Evolutionary conservation across 2,888 invertebrate species (phyloP).

Genomic region (Vanessa cardui): DNA sequence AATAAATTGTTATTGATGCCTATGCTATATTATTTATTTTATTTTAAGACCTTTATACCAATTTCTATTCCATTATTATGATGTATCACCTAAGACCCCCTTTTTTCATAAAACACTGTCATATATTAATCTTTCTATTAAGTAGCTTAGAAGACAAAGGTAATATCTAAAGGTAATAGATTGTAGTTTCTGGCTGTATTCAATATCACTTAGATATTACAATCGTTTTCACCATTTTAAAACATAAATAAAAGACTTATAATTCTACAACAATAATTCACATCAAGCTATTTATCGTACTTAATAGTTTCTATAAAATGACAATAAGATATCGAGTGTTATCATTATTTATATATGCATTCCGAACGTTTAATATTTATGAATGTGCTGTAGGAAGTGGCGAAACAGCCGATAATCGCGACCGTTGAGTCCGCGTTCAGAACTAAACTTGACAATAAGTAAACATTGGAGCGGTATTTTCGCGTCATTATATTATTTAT

Average conservation of each 20-base stretch:
- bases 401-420: conserved; percentile 25
- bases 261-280: not conserved
- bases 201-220: too few relatives aligned
- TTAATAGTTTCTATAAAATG: not conserved
- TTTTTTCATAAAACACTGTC: too few relatives aligned
- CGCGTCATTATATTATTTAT: not conserved
- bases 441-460: conserved; percentile 22
- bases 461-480: conserved; percentile 25
- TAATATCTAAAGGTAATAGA: too few relatives aligned
- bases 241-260: not conserved
- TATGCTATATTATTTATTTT: too few relatives aligned
- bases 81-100: too few relatives aligned
- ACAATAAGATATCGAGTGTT: not conserved
- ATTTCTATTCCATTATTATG: too few relatives aligned
- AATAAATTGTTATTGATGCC: too few relatives aligned
- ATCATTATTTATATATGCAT: conserved; percentile 1
- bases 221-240: too few relatives aligned
- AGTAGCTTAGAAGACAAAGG: too few relatives aligned
- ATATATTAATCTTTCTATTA: too few relatives aligned
- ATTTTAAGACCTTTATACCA: too few relatives aligned
- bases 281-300: not conserved
- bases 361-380: conserved; percentile 5
- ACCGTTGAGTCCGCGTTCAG: conserved; percentile 16
- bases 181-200: too few relatives aligned
- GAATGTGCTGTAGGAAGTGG: conserved; percentile 16